Base-by-base conservation (phyloP, 2,888 invertebrate genomes). In the Ptychoptera contaminata region DNA sequence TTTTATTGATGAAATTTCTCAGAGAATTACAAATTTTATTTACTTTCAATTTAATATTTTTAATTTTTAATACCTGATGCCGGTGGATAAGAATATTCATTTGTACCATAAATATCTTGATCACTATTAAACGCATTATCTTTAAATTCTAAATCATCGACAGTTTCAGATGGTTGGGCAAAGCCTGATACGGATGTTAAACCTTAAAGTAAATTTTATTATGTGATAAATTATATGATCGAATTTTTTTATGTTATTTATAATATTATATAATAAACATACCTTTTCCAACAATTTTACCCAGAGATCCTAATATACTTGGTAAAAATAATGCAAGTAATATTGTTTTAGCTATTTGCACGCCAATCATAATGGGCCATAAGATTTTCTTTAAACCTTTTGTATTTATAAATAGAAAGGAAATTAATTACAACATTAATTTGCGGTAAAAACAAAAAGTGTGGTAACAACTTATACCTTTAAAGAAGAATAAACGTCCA, bases 281-380 rank as follows among this genome's bases (percentile, higher is more conserved):
- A 77, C 87, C 86, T 74, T 87, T 87, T 46, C 85, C 84, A 46
- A 86, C 76, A 48, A 87, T 74, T 65, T 85, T 85, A 43, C 85
- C 85, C 46, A 87, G 73, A 53, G 83, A 82, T 44, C 87, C 86
- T 49, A 88, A 70, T 47, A 88, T 77, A 48, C 84, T 83, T 1
- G 87, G 87, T 58, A 88, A 70, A 63, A 90, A 87, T 69, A 88
- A 76, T 8, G 86, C 87, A 31, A 88, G 72, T 16, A 88, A 67
- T 39, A 87, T 73, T 32, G 84, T 83, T 65, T 90, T 90, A 54
- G 86, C 71, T 43, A 88, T 72, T 66, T 88, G 86, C 6, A 81
- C 76, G 1, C 84, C 88, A 56, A 90, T 77, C 55, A 87, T 73
- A 43, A 90, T 67, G 1, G 88, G 88, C 56, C 87, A 71, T 56